phyloP scores from a whole-genome alignment of 2,797 vertebrate species.

The Takifugu rubripes region DNA sequence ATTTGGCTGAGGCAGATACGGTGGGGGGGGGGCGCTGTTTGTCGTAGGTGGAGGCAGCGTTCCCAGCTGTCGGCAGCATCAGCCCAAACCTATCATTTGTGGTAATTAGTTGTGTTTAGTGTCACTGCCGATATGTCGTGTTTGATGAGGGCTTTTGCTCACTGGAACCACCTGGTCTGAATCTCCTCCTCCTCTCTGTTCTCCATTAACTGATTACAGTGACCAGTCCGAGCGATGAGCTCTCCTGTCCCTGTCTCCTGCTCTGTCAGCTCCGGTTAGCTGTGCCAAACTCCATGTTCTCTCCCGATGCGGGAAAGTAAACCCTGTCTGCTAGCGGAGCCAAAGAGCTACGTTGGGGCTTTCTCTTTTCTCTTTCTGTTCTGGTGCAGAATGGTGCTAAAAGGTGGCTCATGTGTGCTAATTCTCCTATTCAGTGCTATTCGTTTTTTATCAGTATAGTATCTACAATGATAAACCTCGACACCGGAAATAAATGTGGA shows the following conservation, averaged over 20 bases:
- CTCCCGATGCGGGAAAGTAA: conserved; percentile 13
- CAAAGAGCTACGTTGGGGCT: not conserved
- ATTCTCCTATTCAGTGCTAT: too few relatives aligned
- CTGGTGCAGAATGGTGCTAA: too few relatives aligned
- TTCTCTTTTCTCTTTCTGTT: too few relatives aligned
- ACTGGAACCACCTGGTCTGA: conserved; percentile 57
- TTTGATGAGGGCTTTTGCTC: conserved; percentile 60
- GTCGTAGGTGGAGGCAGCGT: conserved; percentile 37
- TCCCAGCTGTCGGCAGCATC: conserved; percentile 67
- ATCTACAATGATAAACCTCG: too few relatives aligned
- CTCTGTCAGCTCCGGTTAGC: conserved; percentile 30
- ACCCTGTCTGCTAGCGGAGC: conserved; percentile 21
- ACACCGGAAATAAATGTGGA: too few relatives aligned
- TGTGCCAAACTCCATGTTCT: conserved; percentile 1
- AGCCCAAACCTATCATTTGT: conserved; percentile 67
- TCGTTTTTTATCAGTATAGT: too few relatives aligned
- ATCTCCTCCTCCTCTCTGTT: conserved; percentile 29
- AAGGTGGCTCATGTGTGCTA: too few relatives aligned
- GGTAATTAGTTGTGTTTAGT: conserved; percentile 72
- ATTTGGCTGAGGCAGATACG: conserved; percentile 30
- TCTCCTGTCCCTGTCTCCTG: conserved; percentile 53
- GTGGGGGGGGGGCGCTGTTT: conserved; percentile 18
- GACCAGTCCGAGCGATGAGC: conserved; percentile 44
- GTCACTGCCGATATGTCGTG: conserved; percentile 66
- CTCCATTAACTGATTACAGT: conserved; percentile 53